phyloP scores from a whole-genome alignment of 2,797 vertebrate genomes.

The Coregonus ussuriensis region DNA sequence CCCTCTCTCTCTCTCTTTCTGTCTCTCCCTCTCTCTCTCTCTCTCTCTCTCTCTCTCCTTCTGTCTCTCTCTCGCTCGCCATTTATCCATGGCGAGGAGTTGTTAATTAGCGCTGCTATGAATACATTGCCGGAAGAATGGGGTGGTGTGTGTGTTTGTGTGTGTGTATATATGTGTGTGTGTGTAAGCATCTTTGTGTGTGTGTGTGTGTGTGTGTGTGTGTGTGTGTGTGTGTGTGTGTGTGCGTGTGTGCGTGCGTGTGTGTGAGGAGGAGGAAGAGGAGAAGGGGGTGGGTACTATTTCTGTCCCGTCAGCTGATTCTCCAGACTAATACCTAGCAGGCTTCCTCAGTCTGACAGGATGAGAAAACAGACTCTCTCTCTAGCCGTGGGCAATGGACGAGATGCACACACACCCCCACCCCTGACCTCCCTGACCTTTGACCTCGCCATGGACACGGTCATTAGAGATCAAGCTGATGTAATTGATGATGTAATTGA shows the following conservation, averaged over 20 bases:
- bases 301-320: constrained; percentile 69
- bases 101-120: constrained; percentile 73
- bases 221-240: constrained; percentile 12
- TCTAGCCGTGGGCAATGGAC: neutral
- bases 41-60: neutral
- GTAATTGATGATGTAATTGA: neutral
- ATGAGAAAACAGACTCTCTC: neutral
- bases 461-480: neutral
- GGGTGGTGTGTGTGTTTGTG: constrained; percentile 16
- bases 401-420: neutral
- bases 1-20: constrained; percentile 14
- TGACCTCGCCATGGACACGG: neutral
- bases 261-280: constrained; percentile 14
- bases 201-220: constrained; percentile 18
- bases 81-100: constrained; percentile 54
- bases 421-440: neutral
- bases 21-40: constrained; percentile 19
- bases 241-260: constrained; percentile 8
- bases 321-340: constrained; percentile 35
- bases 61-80: neutral
- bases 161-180: constrained; percentile 4
- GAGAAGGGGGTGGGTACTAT: constrained; percentile 49
- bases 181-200: constrained; percentile 9
- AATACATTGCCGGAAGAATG: constrained; percentile 64
- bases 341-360: constrained; percentile 24